A percentile compares a stretch with the other conserved stretches of the same genome.
Conservation (phyloP, 2,113 vertebrate species). For the Grammomys surdaster region DNA sequence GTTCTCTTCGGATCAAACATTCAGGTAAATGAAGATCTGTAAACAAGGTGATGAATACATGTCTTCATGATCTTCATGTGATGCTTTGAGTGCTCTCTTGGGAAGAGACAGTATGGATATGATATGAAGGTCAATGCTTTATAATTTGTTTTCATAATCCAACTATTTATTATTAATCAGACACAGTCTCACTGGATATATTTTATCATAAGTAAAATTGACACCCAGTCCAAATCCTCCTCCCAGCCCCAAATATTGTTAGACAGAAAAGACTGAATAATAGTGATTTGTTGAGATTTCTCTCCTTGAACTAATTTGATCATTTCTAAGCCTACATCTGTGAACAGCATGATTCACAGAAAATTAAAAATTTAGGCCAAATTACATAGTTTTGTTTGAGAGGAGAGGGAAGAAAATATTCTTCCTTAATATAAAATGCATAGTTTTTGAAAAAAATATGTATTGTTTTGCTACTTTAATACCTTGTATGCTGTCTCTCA, state of each 20-base stretch:
- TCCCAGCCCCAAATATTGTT: not conserved
- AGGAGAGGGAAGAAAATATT: not conserved
- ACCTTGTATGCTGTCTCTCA: constrained; percentile 17
- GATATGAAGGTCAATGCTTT: not conserved
- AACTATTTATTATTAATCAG: not conserved
- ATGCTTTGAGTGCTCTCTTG: not conserved
- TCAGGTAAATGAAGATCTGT: not conserved
- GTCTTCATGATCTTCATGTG: not conserved
- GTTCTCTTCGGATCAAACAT: not conserved
- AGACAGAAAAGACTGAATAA: not conserved
- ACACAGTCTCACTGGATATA: not conserved
- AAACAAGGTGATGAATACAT: not conserved
- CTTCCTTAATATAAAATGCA: not conserved
- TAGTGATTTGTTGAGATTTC: not conserved
- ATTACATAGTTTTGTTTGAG: not conserved
- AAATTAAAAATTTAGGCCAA: constrained; percentile 4
- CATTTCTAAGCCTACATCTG: not conserved
- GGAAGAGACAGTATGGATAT: not conserved
- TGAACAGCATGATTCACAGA: not conserved
- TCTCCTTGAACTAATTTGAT: not conserved
- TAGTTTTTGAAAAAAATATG: constrained; percentile 28
- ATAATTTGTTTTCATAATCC: not conserved
- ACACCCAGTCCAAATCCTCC: not conserved
- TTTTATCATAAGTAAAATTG: not conserved
- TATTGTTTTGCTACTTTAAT: constrained; percentile 25